phyloP scores from a whole-genome alignment of 1,140 invertebrate genomes.

The Drosophila simulans region DNA sequence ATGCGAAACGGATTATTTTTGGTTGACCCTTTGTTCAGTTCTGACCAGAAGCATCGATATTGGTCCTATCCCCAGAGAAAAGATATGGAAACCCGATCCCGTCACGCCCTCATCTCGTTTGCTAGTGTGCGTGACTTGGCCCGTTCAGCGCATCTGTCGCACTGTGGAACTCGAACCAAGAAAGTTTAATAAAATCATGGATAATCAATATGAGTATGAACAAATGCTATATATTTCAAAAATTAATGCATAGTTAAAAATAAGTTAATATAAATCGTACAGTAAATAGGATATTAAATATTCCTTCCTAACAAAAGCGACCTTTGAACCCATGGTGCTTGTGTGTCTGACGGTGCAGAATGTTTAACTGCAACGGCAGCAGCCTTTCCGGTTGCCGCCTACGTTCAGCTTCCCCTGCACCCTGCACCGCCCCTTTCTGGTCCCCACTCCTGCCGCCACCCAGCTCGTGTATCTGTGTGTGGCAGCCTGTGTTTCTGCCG shows the following conservation, averaged over 20 bases:
- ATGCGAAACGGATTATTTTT: neutral
- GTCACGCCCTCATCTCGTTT: constrained; percentile 8
- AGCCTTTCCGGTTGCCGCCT: constrained; percentile 60
- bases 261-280: accelerated
- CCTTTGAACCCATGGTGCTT: neutral
- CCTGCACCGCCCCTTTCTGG: neutral
- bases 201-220: no score
- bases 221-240: no score
- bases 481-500: constrained; percentile 20
- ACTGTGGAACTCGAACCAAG: neutral
- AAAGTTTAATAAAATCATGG: no score
- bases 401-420: constrained; percentile 12
- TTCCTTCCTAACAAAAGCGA: no score
- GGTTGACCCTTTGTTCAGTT: neutral
- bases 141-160: constrained; percentile 7
- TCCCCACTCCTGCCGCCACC: no score
- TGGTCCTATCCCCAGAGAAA: neutral
- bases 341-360: constrained; percentile 60
- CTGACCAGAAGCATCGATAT: neutral
- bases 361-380: constrained; percentile 74
- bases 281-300: no score
- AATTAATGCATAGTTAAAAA: no score
- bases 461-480: neutral
- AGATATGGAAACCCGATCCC: constrained; percentile 5
- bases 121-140: constrained; percentile 25